Percentiles rank a stretch among this genome's conserved stretches.
These are phyloP conservation scores for Apodemia hepburni DNA, from an alignment of 2,888 invertebrate genomes.

Conservation along the genomic window DNA sequence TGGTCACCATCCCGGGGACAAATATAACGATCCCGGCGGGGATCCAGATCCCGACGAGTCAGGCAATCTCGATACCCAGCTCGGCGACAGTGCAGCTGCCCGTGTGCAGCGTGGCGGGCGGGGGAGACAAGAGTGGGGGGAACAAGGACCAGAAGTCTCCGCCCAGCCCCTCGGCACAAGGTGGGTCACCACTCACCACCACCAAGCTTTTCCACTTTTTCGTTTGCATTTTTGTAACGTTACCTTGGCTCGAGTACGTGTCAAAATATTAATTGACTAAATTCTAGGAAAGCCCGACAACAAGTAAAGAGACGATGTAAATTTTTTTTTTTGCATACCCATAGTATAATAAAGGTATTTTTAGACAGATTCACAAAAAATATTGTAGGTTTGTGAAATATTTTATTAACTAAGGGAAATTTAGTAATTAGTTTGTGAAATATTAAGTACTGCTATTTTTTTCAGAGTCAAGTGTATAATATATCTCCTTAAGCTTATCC, in stretches of 20 bases:
- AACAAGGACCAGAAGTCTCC: slow-evolving; percentile 73
- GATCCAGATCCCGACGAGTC: slow-evolving; percentile 41
- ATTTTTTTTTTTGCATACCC: no score
- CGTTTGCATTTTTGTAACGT: not conserved
- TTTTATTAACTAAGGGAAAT: no score
- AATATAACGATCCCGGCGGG: slow-evolving; percentile 63
- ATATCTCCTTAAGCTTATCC: no score
- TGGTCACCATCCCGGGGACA: slow-evolving; percentile 78
- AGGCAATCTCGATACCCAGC: slow-evolving; percentile 52
- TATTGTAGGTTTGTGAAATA: no score
- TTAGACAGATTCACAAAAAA: no score
- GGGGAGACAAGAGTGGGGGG: slow-evolving; percentile 71
- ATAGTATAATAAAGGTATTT: no score
- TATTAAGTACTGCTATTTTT: no score
- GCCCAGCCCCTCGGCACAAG: slow-evolving; percentile 53
- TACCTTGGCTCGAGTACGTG: not conserved
- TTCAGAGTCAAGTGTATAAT: no score
- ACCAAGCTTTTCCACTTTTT: not conserved
- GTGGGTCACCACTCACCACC: slow-evolving; percentile 47
- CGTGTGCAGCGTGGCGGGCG: slow-evolving; percentile 38
- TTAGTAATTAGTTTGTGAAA: no score
- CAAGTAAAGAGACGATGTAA: no score
- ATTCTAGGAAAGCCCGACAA: no score
- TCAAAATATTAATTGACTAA: not conserved
- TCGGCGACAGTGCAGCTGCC: slow-evolving; percentile 42